These are phyloP conservation scores for Andricus curvator DNA, from an alignment of 2,888 invertebrate species.

Conservation along the genomic window DNA sequence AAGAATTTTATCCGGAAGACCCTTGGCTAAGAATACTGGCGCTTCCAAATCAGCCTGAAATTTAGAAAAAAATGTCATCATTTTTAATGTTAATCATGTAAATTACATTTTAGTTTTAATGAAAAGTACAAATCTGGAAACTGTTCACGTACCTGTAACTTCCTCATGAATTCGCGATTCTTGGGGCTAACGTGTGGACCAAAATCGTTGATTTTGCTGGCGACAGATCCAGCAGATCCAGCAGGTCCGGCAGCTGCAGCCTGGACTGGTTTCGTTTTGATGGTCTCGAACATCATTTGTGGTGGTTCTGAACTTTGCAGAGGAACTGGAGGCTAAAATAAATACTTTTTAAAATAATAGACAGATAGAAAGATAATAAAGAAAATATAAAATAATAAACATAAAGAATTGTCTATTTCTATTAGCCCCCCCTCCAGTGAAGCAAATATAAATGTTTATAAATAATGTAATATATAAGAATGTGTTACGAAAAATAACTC, in stretches of 20 bases:
- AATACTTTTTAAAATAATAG: no score
- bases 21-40: slow-evolving; percentile 47
- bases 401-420: no score
- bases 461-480: no score
- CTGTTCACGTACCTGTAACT: slow-evolving; percentile 22
- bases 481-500: no score
- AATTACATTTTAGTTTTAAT: no score
- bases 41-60: slow-evolving; percentile 42
- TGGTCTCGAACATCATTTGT: slow-evolving; percentile 1
- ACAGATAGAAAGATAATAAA: no score
- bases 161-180: slow-evolving; percentile 14
- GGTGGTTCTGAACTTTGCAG: slow-evolving; percentile 11
- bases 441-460: no score
- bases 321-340: slow-evolving; percentile 11
- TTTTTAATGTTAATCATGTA: neutral
- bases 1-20: slow-evolving; percentile 46
- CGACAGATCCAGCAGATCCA: neutral
- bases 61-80: neutral
- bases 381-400: no score
- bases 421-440: neutral
- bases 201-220: neutral
- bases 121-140: neutral
- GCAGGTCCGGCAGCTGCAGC: neutral
- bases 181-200: neutral
- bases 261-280: neutral